These are phyloP conservation scores for Hydrozoanthus gracilis DNA, from an alignment of 92 coral and sea anemone genomes.

Conservation along the genomic window DNA sequence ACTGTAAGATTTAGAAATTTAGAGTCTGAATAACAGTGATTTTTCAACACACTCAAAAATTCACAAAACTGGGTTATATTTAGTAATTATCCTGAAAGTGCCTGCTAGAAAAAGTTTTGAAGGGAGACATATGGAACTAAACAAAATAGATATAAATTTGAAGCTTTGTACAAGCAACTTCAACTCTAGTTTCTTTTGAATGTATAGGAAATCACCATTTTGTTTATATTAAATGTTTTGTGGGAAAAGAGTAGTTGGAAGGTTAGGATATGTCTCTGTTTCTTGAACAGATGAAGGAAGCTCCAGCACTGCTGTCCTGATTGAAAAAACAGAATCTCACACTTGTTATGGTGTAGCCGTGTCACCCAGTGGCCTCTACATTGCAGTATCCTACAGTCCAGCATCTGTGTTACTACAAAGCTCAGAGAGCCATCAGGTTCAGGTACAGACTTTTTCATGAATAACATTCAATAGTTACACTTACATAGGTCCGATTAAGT, in stretches of 20 bases:
- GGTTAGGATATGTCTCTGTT: background rate
- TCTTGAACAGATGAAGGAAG: background rate
- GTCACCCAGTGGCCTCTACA: conserved; percentile 69
- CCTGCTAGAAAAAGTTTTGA: no score
- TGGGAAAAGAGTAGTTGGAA: background rate
- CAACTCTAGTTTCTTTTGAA: no score
- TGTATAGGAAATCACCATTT: background rate
- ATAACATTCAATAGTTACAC: background rate
- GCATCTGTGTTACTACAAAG: background rate
- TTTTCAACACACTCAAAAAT: no score
- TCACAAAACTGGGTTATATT: no score
- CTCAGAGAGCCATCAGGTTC: background rate
- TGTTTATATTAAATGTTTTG: background rate
- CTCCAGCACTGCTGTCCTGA: conserved; percentile 3
- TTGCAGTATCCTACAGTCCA: conserved; percentile 44
- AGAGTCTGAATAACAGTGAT: no score
- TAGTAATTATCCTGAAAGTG: no score
- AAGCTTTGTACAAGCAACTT: no score
- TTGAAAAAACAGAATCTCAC: conserved; percentile 29
- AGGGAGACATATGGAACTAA: no score
- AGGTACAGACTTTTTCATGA: background rate
- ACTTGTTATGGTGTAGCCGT: conserved; percentile 64
- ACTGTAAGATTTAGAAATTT: no score
- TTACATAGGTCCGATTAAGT: no score
- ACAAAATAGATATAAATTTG: no score